Evolutionary conservation across 2,113 vertebrate species (phyloP).

Genomic region (Vulpes lagopus): DNA sequence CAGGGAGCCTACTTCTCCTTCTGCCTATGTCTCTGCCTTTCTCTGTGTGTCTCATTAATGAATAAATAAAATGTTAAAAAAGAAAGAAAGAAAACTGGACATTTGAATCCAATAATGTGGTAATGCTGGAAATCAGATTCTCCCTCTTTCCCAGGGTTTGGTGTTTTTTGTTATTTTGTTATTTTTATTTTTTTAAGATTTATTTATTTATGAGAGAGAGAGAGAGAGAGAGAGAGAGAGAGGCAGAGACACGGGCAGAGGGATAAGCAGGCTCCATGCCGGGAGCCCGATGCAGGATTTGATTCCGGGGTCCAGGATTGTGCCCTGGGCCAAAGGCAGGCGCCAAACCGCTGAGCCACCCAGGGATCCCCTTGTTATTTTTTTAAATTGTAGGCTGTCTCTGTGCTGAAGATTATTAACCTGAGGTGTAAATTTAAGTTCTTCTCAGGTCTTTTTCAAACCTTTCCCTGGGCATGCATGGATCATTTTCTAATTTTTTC

Average conservation of each 20-base stretch:
- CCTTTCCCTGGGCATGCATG: background rate
- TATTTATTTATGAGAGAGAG: too few relatives aligned
- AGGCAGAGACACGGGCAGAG: too few relatives aligned
- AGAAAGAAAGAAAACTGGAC: background rate
- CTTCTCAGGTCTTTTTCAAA: background rate
- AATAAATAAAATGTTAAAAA: too few relatives aligned
- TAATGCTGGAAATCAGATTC: background rate
- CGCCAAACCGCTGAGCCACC: too few relatives aligned
- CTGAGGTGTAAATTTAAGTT: background rate
- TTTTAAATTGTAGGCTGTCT: background rate
- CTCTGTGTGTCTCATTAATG: too few relatives aligned
- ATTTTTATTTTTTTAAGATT: background rate
- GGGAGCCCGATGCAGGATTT: too few relatives aligned
- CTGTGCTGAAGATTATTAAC: background rate
- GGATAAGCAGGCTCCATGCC: too few relatives aligned
- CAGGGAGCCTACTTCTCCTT: too few relatives aligned
- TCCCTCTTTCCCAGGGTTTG: background rate
- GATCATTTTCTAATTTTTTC: background rate
- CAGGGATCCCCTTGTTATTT: background rate
- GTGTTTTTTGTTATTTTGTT: background rate
- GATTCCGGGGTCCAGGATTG: too few relatives aligned
- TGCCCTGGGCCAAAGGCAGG: too few relatives aligned
- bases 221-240: too few relatives aligned
- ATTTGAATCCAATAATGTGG: background rate
- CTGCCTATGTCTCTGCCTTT: too few relatives aligned